A percentile compares a stretch with the other conserved stretches of the same genome.
These are phyloP conservation scores for Sphaerolaimus hirsutus DNA, from an alignment of 2,888 invertebrate genomes.

Conservation along the genomic window DNA sequence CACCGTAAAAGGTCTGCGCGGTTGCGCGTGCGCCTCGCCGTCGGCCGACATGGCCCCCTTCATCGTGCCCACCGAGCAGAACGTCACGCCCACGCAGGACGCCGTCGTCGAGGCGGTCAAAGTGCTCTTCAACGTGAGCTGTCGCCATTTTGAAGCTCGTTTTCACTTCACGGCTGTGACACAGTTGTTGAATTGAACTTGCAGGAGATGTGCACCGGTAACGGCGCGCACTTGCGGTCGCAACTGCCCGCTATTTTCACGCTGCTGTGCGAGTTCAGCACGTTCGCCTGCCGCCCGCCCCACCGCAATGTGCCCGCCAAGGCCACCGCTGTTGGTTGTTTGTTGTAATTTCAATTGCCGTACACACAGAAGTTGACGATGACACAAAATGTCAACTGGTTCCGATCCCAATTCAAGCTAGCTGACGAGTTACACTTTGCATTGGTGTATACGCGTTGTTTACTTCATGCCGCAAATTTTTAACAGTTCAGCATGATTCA, in stretches of 20 bases:
- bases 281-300: slow-evolving; percentile 9
- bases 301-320: too few relatives aligned
- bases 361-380: too few relatives aligned
- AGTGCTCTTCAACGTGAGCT: slow-evolving; percentile 57
- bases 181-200: too few relatives aligned
- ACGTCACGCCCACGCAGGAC: slow-evolving; percentile 59
- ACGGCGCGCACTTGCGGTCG: slow-evolving; percentile 19
- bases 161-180: slow-evolving; percentile 33
- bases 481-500: too few relatives aligned
- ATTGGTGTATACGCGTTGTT: too few relatives aligned
- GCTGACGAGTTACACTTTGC: too few relatives aligned
- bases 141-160: slow-evolving; percentile 38
- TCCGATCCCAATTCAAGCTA: too few relatives aligned
- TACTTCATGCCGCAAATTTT: too few relatives aligned
- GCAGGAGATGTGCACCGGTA: too few relatives aligned
- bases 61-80: slow-evolving; percentile 51
- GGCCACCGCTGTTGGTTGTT: too few relatives aligned
- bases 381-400: too few relatives aligned
- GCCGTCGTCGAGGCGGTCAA: slow-evolving; percentile 62
- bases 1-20: not conserved
- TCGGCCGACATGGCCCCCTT: slow-evolving; percentile 54
- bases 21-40: slow-evolving; percentile 39
- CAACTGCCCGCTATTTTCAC: slow-evolving; percentile 39
- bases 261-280: slow-evolving; percentile 28
- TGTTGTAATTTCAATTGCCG: too few relatives aligned